Base-by-base conservation (phyloP, 2,888 invertebrate genomes). In the Metellina segmentata region DNA sequence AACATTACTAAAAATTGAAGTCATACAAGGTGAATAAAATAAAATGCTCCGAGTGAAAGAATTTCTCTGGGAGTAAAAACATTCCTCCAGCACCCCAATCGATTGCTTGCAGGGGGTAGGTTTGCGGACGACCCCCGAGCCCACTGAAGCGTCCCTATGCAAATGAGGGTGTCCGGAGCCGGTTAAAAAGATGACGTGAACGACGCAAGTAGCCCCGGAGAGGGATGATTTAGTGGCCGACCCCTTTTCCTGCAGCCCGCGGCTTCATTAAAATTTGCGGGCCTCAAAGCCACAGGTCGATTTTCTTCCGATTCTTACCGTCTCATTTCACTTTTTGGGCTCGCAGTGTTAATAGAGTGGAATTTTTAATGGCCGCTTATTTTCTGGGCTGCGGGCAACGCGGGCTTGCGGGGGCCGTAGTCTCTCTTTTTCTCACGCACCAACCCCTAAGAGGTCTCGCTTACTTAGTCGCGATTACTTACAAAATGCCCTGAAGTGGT, bases 251-350 rank as follows among this genome's bases (percentile, higher is more conserved):
- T 13, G 11, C 34, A 34, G 34, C 34, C 34, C 52, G 51, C 16
- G 51, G 34, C 53, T 82, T 89, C 89, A 81, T 89, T 89, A 89
- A 89, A 89, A 89, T 89, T 82, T 75, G 82, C 78, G 71, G 48
- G 20, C 34, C 70, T 75, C 83, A 85, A 87, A 71, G 72, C 83
- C 83, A 75, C 81, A 85, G 89, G 83, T 89, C 89, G 89, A 89
- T 89, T 89, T 89, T 89, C 89, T 89, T 89, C 70, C 89, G 53
- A 89, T 85, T 89, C 89, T 89, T 34, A 48, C 61, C 89, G 89
- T 53, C 78, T 89, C 89, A 89, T 89, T 89, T 89, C 77, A 89
- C 89, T 89, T 89, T 83, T 83, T 78, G 83, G 19, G 34, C 81
- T 49, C 20, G 19, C 20, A 53, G 77, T 72, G 89, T 78, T 89